Percentiles rank a stretch among this genome's conserved stretches.
Conservation (phyloP, 2,113 vertebrate species). For the Nibea albiflora region DNA sequence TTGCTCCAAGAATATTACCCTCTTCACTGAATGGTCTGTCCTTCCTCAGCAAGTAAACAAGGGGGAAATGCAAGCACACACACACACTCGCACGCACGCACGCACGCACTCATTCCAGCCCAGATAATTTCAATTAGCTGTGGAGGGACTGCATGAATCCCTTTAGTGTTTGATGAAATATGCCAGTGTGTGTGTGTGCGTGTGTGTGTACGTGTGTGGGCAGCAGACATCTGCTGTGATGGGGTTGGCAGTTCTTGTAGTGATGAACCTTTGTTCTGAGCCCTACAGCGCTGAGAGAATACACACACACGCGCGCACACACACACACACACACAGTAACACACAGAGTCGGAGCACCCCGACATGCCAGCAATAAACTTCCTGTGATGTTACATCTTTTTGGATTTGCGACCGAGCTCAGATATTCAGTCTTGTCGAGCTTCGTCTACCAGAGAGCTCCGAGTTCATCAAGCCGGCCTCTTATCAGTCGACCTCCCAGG, state of each 20-base stretch:
- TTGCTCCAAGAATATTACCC: constrained; percentile 9
- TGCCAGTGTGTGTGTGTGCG: background rate
- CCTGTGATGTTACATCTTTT: background rate
- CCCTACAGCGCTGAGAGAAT: background rate
- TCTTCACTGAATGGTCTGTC: constrained; percentile 11
- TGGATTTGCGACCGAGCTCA: background rate
- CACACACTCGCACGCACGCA: constrained; percentile 2
- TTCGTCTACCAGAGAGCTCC: background rate
- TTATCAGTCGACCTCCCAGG: constrained; percentile 7
- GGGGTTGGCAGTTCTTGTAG: background rate
- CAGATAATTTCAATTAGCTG: constrained; percentile 64
- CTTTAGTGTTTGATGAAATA: constrained; percentile 46
- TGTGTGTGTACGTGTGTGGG: constrained; percentile 17
- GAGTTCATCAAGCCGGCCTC: background rate
- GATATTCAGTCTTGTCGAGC: background rate
- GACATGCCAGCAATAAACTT: background rate
- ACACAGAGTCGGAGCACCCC: background rate
- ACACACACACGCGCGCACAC: background rate
- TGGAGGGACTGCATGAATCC: constrained; percentile 56
- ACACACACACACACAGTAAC: background rate
- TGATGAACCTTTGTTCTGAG: constrained; percentile 12
- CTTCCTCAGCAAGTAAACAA: constrained; percentile 29
- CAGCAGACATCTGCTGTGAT: background rate
- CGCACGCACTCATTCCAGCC: constrained; percentile 23
- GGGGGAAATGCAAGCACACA: constrained; percentile 3